Evolutionary conservation across 2,888 invertebrate species (phyloP), one percentile per base, ranked within the genome.

Genomic region (Nycteola revayana): DNA sequence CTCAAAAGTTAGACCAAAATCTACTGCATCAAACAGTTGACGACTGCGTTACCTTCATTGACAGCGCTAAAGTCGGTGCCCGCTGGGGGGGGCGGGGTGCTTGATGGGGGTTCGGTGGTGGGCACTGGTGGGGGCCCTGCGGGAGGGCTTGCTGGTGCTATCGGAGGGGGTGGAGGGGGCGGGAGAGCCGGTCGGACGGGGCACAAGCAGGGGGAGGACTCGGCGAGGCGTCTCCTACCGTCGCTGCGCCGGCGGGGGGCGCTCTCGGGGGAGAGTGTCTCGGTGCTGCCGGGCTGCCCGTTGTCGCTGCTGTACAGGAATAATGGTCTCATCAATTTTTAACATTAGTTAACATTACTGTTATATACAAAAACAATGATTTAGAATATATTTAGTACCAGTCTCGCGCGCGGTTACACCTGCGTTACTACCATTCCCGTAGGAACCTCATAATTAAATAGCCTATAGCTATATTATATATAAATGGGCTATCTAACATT

Each of bases 1-100:
- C 14, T 14, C 14, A 14, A 14, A 14, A 14, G 5, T 14, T 14
- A 14, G 14, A 14, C 2, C 14, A 14, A 14, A 5, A 11, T 14
- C 10, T 33, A 26, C 14, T 25, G 42, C 26, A 32, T 24, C 35
- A 50, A 42, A 32, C 80, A 80, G 81, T 76, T 75, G 79, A 81
- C 82, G 78, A 59, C 82, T 66, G 46, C 57, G 57, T 68, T 78
- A 87, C 87, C 87, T 87, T 87, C 87, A 70, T 88, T 82, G 78
- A 86, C 85, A 83, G 86, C 85, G 84, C 85, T 85, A 77, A 85
- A 81, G 74, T 87, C 86, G 55, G 83, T 61, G 36, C 27, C 51
- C n/a, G n/a, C n/a, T n/a, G 23, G 43, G 42, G 2, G 52, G 44
- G 21, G 49, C 35, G 7, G 18, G 34, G 39, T 28, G 42, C 32